Evolutionary conservation across 2,113 vertebrate species (phyloP).

Genomic region (Columba janthina): DNA sequence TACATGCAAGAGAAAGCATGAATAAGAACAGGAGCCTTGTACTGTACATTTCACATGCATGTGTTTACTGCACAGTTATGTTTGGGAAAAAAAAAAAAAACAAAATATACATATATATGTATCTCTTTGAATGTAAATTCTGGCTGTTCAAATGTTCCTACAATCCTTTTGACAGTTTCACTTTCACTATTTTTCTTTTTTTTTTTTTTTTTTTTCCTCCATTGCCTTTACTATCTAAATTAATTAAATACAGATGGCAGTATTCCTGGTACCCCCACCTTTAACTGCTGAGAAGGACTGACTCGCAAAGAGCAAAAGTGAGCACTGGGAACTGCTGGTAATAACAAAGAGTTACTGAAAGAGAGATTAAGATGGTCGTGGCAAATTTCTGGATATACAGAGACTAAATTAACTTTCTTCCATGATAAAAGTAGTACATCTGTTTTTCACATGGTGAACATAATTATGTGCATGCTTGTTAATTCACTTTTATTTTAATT

Average conservation of each 20-base stretch:
- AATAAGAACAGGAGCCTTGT: not conserved
- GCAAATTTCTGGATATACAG: not conserved
- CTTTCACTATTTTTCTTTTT: not conserved
- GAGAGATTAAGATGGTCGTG: not conserved
- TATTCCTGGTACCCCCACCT: not conserved
- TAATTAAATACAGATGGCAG: not conserved
- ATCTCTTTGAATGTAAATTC: not conserved
- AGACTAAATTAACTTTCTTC: not conserved
- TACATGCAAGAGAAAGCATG: not conserved
- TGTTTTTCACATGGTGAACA: not conserved
- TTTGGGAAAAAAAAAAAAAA: not conserved
- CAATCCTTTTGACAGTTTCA: not conserved
- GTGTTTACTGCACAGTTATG: not conserved
- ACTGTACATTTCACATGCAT: not conserved
- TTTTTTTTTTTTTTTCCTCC: too few species aligned
- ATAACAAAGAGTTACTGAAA: fast-evolving
- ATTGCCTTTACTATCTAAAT: not conserved
- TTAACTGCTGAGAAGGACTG: not conserved
- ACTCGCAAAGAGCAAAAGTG: not conserved
- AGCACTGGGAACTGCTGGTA: not conserved
- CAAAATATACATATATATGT: not conserved
- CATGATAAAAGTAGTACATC: not conserved
- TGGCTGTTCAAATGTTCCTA: not conserved
- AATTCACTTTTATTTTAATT: not conserved
- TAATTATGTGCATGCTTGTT: not conserved